These are phyloP conservation scores for Solea senegalensis DNA, from an alignment of 2,113 vertebrate species.

Conservation along the genomic window DNA sequence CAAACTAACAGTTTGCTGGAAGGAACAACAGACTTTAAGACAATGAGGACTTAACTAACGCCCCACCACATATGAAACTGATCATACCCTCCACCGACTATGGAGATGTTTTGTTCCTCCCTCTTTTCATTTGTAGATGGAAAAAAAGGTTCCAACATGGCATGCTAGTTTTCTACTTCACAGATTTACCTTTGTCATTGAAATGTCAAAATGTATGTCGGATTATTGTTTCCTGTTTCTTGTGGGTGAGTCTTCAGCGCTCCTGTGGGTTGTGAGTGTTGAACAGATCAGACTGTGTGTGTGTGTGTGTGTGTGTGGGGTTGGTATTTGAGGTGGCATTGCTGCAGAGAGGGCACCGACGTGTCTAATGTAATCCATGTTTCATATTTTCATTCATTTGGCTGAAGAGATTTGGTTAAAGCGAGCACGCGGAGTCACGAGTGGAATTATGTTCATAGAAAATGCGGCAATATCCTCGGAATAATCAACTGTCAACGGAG, in stretches of 20 bases:
- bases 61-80: constrained; percentile 47
- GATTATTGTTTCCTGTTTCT: constrained; percentile 39
- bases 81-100: constrained; percentile 15
- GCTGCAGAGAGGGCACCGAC: constrained; percentile 19
- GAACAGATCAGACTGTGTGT: constrained; percentile 43
- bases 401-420: constrained; percentile 21
- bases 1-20: constrained; percentile 79
- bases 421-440: neutral
- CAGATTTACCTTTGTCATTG: constrained; percentile 46
- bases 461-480: constrained; percentile 31
- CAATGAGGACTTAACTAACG: constrained; percentile 71
- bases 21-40: constrained; percentile 58
- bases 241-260: constrained; percentile 18
- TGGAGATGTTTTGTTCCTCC: constrained; percentile 36
- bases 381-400: constrained; percentile 17
- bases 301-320: constrained; percentile 5
- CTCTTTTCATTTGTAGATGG: constrained; percentile 71
- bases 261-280: constrained; percentile 50
- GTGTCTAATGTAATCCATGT: constrained; percentile 27
- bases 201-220: constrained; percentile 22
- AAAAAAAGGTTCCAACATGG: constrained; percentile 67
- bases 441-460: constrained; percentile 27
- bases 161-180: constrained; percentile 84
- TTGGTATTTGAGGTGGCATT: constrained; percentile 22
- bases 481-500: constrained; percentile 23